phyloP scores from a whole-genome alignment of 2,888 invertebrate genomes.

The Macrosoma leucophasiata region DNA sequence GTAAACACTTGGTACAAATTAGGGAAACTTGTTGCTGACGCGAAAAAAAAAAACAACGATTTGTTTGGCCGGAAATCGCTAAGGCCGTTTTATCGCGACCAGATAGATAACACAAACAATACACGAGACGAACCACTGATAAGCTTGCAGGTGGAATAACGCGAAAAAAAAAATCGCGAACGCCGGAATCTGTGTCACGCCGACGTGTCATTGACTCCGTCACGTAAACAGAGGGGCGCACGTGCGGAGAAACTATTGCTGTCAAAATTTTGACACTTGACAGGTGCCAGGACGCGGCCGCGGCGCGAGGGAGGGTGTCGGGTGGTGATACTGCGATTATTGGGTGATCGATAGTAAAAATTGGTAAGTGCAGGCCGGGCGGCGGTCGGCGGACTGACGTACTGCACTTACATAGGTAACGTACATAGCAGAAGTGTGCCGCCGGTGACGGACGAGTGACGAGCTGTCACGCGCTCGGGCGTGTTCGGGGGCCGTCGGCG shows the following conservation, averaged over 20 bases:
- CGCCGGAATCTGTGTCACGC: constrained; percentile 73
- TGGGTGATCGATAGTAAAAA: constrained; percentile 37
- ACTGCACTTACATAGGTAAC: constrained; percentile 31
- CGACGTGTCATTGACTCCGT: constrained; percentile 67
- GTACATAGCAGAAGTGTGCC: constrained; percentile 59
- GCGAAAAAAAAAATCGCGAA: constrained; percentile 53
- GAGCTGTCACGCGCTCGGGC: constrained; percentile 62
- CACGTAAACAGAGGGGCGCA: constrained; percentile 64
- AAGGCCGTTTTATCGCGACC: constrained; percentile 24
- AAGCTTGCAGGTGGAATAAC: constrained; percentile 29
- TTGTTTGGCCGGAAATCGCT: constrained; percentile 17
- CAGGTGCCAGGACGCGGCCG: no score
- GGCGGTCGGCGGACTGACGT: constrained; percentile 50
- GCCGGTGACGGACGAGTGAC: constrained; percentile 64
- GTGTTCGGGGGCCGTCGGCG: constrained; percentile 42
- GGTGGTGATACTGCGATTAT: no score
- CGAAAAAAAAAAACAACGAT: constrained; percentile 28
- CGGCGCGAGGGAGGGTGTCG: no score
- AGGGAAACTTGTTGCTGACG: constrained; percentile 22
- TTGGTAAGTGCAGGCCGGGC: constrained; percentile 53
- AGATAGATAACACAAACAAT: constrained; percentile 18
- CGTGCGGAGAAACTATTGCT: constrained; percentile 48
- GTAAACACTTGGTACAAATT: constrained; percentile 29
- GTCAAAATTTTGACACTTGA: constrained; percentile 34
- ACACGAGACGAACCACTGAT: constrained; percentile 31